Percentiles rank a stretch among this genome's conserved stretches.
These are phyloP conservation scores for Amphiprion ocellaris DNA, from an alignment of 2,113 vertebrate genomes.

Conservation along the genomic window DNA sequence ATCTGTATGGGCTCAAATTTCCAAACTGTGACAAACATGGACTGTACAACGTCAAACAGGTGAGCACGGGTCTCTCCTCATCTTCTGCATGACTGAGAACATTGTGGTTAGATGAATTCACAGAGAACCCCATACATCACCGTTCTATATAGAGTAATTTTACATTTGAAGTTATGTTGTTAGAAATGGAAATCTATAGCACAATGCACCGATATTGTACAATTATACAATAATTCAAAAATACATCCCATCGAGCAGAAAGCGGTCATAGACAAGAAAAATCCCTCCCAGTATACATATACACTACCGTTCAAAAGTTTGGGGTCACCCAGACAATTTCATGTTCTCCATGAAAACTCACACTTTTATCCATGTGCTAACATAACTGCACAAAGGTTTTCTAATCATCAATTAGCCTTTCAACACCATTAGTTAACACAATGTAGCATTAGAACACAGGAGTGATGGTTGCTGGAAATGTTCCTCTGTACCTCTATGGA, in stretches of 20 bases:
- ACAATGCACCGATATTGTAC: not conserved
- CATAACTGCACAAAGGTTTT: no score
- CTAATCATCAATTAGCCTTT: no score
- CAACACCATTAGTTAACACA: no score
- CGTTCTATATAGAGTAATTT: not conserved
- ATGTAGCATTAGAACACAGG: no score
- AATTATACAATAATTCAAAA: not conserved
- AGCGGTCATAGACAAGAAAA: not conserved
- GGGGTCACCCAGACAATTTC: no score
- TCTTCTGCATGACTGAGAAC: not conserved
- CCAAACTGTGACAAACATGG: slow-evolving; percentile 97
- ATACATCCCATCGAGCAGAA: not conserved
- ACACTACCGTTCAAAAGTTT: no score
- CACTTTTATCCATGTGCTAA: no score
- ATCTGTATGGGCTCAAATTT: slow-evolving; percentile 94
- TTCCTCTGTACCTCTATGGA: no score
- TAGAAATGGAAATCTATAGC: not conserved
- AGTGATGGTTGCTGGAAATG: no score
- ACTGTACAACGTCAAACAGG: slow-evolving; percentile 97
- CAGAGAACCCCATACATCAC: not conserved
- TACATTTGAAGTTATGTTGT: not conserved
- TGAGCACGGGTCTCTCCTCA: slow-evolving; percentile 59
- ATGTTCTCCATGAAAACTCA: no score
- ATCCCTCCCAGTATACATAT: not conserved
- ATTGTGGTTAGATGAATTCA: not conserved